phyloP scores from a whole-genome alignment of 2,888 invertebrate genomes.

The Cephus spinipes region DNA sequence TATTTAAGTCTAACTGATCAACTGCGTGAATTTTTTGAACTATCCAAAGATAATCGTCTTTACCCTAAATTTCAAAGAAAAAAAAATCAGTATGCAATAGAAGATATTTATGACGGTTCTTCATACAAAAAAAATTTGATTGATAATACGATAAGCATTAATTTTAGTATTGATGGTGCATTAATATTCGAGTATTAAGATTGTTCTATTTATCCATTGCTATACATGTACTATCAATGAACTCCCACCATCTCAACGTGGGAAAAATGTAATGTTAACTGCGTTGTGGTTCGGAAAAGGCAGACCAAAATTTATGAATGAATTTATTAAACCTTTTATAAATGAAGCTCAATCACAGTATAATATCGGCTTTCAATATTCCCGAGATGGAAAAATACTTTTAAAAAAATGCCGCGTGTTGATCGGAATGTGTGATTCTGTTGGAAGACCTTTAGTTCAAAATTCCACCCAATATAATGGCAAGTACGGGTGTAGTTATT shows the following conservation, averaged over 20 bases:
- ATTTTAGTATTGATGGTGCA: constrained; percentile 29
- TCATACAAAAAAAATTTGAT: constrained; percentile 19
- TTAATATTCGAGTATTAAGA: constrained; percentile 26
- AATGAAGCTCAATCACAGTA: constrained; percentile 21
- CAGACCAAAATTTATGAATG: constrained; percentile 19
- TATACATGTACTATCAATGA: constrained; percentile 30
- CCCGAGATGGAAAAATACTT: constrained; percentile 7
- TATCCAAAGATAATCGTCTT: constrained; percentile 10
- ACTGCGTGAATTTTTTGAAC: constrained; percentile 16
- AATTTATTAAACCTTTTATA: constrained; percentile 30
- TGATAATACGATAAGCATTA: constrained; percentile 21
- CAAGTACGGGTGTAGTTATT: constrained; percentile 32
- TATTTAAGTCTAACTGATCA: constrained; percentile 17
- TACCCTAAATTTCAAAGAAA: constrained; percentile 19
- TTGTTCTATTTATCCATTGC: constrained; percentile 20
- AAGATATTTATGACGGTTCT: constrained; percentile 31
- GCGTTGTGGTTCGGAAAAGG: constrained; percentile 30
- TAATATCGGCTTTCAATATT: constrained; percentile 24
- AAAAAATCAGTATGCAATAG: constrained; percentile 18
- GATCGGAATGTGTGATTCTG: constrained; percentile 26
- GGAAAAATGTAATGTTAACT: constrained; percentile 18
- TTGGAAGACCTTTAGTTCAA: constrained; percentile 24
- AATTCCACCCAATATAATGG: constrained; percentile 27
- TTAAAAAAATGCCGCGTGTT: constrained; percentile 27
- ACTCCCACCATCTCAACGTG: constrained; percentile 21